Evolutionary conservation across 2,797 vertebrate species (phyloP), one percentile per base, ranked within the genome.

Genomic region (Scolopax bukidnonensis): DNA sequence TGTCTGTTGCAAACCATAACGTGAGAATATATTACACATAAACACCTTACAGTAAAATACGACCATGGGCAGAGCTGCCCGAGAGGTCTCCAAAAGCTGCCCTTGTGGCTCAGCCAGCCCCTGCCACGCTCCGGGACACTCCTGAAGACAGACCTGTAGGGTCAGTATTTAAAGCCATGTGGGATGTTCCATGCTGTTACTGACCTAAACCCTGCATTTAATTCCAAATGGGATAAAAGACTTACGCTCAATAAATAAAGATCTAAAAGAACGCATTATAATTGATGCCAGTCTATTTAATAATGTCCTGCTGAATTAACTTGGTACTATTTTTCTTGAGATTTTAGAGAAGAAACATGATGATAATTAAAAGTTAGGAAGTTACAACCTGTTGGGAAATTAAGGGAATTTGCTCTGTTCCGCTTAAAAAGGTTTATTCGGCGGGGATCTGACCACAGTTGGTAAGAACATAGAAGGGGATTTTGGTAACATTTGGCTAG

Each of bases 81-180:
- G 12, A 11, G 60, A 6, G 17, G 30, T 19, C 23, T 30, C 4
- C 65, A 24, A 10, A 30, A 53, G 41, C 54, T 28, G 64, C 23
- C 38, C 33, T 11, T 6, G 13, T 45, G 45, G 95, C 61, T 45
- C 7, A 28, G 80, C 43, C 9, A 27, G 41, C 5, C 67, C 3
- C 38, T 28, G 65, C 64, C 73, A 10, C 0, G 16, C n/a, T 14
- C 50, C 2, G 19, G 1, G 2, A 16, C 11, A 16, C 1, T 60
- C 61, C 57, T 9, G 33, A 27, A 10, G 33, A 33, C 32, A 16
- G 16, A 12, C 12, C 38, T 40, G 38, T 12, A 10, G 38, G 10
- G 41, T 43, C 41, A 43, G 7, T 43, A 5, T 27, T 25, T 65
- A 25, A 43, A 38, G 45, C 27, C 53, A 12, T 0, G 17, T 2